Evolutionary conservation across 2,797 vertebrate genomes (phyloP).

Genomic region (Liasis olivaceus): DNA sequence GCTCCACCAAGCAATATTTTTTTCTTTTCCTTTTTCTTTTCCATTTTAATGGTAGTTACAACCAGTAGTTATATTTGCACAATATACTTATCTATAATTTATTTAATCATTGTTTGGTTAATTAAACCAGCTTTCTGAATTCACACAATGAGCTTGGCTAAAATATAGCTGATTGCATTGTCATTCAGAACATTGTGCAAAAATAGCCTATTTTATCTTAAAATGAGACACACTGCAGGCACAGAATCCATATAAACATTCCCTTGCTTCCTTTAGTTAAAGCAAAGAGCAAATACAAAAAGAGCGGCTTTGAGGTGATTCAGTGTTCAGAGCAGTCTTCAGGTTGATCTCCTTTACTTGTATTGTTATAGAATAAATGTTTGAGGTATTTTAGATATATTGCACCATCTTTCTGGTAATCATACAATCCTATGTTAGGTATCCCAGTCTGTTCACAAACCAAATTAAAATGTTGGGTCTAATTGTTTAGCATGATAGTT

Average conservation of each 20-base stretch:
- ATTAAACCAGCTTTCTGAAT: not conserved
- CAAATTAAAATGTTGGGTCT: constrained; percentile 45
- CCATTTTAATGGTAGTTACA: not conserved
- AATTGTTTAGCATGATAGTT: not conserved
- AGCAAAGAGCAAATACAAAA: not conserved
- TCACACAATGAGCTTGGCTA: not conserved
- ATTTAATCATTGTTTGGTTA: not conserved
- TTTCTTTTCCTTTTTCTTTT: not conserved
- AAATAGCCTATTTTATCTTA: not conserved
- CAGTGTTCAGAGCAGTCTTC: not conserved
- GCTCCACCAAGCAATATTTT: not conserved
- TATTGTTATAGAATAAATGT: not conserved
- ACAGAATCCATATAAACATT: not conserved
- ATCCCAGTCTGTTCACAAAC: constrained; percentile 39
- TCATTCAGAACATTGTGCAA: not conserved
- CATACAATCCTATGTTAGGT: not conserved
- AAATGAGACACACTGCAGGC: not conserved
- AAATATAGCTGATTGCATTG: not conserved
- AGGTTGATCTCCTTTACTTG: not conserved
- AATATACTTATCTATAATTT: not conserved
- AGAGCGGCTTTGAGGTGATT: not conserved
- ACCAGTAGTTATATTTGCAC: too few species aligned
- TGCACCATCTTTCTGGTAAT: constrained; percentile 8
- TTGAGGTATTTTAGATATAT: not conserved
- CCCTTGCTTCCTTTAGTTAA: fast-evolving